Evolutionary conservation across 2,888 invertebrate species (phyloP).

Genomic region (Dysmachus trigonus): DNA sequence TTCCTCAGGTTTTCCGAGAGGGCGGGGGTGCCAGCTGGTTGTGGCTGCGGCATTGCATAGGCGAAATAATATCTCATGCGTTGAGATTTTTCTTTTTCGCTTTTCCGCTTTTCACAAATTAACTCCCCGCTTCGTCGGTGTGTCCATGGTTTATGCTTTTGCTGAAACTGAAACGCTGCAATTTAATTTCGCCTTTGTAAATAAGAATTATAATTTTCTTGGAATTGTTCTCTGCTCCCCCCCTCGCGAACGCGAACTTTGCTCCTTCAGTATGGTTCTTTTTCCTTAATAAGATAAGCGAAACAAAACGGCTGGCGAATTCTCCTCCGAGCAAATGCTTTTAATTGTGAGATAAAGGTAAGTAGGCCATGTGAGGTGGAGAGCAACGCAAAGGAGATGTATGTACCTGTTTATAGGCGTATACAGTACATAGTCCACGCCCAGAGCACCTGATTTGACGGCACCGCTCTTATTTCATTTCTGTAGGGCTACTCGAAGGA

Average conservation of each 20-base stretch:
- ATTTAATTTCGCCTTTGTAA: background rate
- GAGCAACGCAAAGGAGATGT: background rate
- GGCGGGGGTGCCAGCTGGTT: background rate
- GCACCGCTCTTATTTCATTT: background rate
- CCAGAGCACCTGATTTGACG: background rate
- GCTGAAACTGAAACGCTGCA: background rate
- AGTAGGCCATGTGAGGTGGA: background rate
- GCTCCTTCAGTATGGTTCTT: background rate
- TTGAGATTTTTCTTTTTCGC: background rate
- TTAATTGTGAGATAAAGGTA: background rate
- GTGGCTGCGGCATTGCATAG: background rate
- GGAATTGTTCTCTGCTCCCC: background rate
- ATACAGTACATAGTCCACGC: background rate
- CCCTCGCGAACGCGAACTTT: background rate
- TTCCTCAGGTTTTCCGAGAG: background rate
- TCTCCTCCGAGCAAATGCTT: background rate
- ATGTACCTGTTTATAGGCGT: background rate
- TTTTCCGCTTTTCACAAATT: background rate
- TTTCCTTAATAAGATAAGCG: background rate
- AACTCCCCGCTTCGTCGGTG: background rate
- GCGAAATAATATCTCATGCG: background rate
- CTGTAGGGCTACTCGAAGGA: background rate
- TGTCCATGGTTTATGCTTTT: background rate
- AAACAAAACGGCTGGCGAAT: background rate
- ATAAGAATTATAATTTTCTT: background rate